A percentile compares a stretch with the other conserved stretches of the same genome.
These are phyloP conservation scores for Maconellicoccus hirsutus DNA, from an alignment of 1,140 invertebrate species.

Conservation along the genomic window DNA sequence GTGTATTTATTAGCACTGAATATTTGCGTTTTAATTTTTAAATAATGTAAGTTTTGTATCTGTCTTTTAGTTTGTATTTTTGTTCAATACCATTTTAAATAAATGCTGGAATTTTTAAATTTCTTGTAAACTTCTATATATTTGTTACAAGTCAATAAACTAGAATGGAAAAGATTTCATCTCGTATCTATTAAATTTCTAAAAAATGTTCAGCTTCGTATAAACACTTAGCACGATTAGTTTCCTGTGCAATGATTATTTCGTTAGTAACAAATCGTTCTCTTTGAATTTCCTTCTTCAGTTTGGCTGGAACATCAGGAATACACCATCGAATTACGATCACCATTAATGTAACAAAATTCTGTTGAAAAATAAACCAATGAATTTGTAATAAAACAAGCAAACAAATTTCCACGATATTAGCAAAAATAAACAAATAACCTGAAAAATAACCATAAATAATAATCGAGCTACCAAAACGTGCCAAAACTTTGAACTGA, in stretches of 20 bases:
- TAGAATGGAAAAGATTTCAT: too few relatives aligned
- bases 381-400: constrained; percentile 21
- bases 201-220: background rate
- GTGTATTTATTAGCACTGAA: too few relatives aligned
- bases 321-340: constrained; percentile 73
- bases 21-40: too few relatives aligned
- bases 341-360: constrained; percentile 68
- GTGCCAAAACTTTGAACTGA: constrained; percentile 75
- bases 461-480: constrained; percentile 76
- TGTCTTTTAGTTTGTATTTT: too few relatives aligned
- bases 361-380: constrained; percentile 43
- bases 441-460: constrained; percentile 90
- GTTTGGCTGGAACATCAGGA: constrained; percentile 64
- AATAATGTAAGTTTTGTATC: too few relatives aligned
- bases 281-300: constrained; percentile 64
- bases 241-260: constrained; percentile 71
- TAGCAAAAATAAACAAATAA: constrained; percentile 34
- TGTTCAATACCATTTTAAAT: too few relatives aligned
- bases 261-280: constrained; percentile 81
- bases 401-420: too few relatives aligned
- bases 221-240: constrained; percentile 40
- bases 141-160: too few relatives aligned
- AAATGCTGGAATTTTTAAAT: too few relatives aligned
- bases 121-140: too few relatives aligned
- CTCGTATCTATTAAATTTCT: background rate